These are phyloP conservation scores for Dysmachus trigonus DNA, from an alignment of 2,888 invertebrate genomes.

Conservation along the genomic window DNA sequence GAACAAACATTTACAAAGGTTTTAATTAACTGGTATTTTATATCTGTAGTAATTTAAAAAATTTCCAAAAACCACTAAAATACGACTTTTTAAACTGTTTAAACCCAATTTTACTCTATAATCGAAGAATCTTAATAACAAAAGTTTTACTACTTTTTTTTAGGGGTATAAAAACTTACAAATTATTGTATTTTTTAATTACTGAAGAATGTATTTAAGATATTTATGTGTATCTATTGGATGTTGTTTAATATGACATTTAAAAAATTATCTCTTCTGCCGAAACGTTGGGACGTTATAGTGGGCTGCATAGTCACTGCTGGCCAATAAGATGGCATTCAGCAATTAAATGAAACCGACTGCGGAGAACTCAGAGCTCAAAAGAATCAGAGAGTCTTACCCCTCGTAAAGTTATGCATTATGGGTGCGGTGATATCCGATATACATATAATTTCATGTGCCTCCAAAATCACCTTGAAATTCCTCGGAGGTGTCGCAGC, in stretches of 20 bases:
- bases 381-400: not conserved
- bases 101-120: too few species aligned
- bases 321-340: not conserved
- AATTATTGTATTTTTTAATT: too few species aligned
- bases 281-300: not conserved
- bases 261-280: not conserved
- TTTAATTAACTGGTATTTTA: too few species aligned
- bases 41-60: too few species aligned
- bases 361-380: not conserved
- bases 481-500: slow-evolving; percentile 26
- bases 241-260: not conserved
- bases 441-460: slow-evolving; percentile 21
- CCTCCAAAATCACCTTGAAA: slow-evolving; percentile 31
- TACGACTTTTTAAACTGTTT: too few species aligned
- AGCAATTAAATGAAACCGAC: not conserved
- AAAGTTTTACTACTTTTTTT: too few species aligned
- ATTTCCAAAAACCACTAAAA: too few species aligned
- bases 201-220: too few species aligned
- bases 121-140: too few species aligned
- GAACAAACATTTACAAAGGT: too few species aligned
- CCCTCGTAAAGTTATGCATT: slow-evolving; percentile 9
- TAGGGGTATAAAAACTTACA: too few species aligned
- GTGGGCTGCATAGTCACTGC: not conserved
- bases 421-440: slow-evolving; percentile 28
- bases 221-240: too few species aligned